Conservation (phyloP, 2,888 invertebrate species). For the Hyposoter dolosus region DNA sequence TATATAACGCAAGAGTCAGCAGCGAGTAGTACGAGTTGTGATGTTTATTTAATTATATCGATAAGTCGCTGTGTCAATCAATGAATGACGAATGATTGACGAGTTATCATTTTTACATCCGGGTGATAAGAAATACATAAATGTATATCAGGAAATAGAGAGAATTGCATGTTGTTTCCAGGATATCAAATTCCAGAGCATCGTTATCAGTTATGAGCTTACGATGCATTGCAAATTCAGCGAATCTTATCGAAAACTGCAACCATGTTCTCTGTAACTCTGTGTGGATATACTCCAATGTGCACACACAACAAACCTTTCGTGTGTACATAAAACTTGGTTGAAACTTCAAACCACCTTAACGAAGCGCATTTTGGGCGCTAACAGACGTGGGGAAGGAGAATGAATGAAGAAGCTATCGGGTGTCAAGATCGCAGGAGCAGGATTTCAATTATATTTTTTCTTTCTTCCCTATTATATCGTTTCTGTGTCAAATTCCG, state of each 20-base stretch:
- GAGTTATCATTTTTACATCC: neutral
- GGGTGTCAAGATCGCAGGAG: conserved; percentile 1
- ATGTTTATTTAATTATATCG: conserved; percentile 25
- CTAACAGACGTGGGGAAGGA: neutral
- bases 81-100: conserved; percentile 36
- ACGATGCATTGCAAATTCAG: conserved; percentile 20
- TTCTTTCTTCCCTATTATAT: neutral
- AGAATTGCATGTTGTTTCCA: neutral
- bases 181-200: conserved; percentile 5
- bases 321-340: neutral
- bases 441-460: neutral
- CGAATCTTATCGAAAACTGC: conserved; percentile 19
- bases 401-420: conserved; percentile 30
- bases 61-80: conserved; percentile 14
- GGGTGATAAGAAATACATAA: neutral
- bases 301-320: neutral
- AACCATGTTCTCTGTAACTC: neutral
- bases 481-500: neutral
- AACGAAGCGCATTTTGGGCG: conserved; percentile 43
- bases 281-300: neutral
- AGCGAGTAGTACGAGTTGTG: neutral
- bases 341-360: conserved; percentile 48
- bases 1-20: neutral
- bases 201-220: conserved; percentile 40
- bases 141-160: neutral